These are phyloP conservation scores for Prionailurus bengalensis DNA, from an alignment of 2,113 vertebrate species.

Conservation along the genomic window DNA sequence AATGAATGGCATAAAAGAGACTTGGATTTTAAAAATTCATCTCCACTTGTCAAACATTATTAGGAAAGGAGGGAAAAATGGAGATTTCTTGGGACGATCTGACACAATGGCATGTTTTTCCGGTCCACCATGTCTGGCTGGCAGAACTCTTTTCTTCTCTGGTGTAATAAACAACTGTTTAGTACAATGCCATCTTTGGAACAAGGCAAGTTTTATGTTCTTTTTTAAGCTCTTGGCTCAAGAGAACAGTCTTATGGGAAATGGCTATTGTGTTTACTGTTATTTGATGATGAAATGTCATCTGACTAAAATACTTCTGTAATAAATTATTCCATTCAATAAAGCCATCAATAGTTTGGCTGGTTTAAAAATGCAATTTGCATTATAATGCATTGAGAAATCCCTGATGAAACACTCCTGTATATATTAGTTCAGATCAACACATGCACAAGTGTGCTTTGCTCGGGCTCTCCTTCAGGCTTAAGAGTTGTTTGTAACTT, in stretches of 20 bases:
- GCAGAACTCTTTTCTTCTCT: slow-evolving; percentile 38
- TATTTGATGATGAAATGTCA: slow-evolving; percentile 86
- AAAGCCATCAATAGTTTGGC: slow-evolving; percentile 84
- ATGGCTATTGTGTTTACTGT: slow-evolving; percentile 84
- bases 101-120: slow-evolving; percentile 49
- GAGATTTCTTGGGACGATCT: slow-evolving; percentile 62
- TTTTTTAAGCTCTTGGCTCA: slow-evolving; percentile 81
- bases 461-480: not conserved
- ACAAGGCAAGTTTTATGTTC: slow-evolving; percentile 74
- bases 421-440: slow-evolving; percentile 73
- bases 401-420: slow-evolving; percentile 72
- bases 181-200: slow-evolving; percentile 67
- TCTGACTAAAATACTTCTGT: slow-evolving; percentile 83
- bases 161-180: slow-evolving; percentile 68
- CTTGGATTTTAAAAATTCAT: slow-evolving; percentile 75
- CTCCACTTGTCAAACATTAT: slow-evolving; percentile 69
- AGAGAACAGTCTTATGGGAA: slow-evolving; percentile 85
- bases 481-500: slow-evolving; percentile 30
- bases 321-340: slow-evolving; percentile 86
- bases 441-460: not conserved
- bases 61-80: slow-evolving; percentile 64
- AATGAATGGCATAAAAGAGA: slow-evolving; percentile 73
- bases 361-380: slow-evolving; percentile 84
- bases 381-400: slow-evolving; percentile 77
- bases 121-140: slow-evolving; percentile 57